These are phyloP conservation scores for Pycnonotus jocosus DNA, from an alignment of 2,113 vertebrate species.

Conservation along the genomic window DNA sequence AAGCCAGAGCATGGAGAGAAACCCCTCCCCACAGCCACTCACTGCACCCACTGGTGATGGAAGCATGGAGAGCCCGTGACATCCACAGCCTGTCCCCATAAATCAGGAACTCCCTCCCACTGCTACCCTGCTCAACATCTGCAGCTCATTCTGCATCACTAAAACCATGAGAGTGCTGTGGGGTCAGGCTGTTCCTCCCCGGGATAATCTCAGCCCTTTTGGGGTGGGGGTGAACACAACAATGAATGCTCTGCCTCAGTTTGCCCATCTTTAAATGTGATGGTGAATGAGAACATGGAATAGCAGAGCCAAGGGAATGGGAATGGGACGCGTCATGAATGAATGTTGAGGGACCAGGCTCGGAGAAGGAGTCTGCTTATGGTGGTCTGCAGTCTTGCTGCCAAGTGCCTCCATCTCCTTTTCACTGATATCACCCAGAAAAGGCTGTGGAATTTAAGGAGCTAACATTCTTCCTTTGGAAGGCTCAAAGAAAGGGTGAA, in stretches of 20 bases:
- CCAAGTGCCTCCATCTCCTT: not conserved
- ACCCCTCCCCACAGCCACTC: not conserved
- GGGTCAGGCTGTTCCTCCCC: not conserved
- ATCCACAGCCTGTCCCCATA: not conserved
- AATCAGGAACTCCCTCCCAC: not conserved
- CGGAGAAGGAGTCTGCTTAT: not conserved
- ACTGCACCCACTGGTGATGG: fast-evolving
- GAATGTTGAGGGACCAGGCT: not conserved
- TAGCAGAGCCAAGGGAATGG: fast-evolving
- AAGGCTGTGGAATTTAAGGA: not conserved
- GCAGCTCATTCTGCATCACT: not conserved
- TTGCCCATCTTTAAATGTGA: not conserved
- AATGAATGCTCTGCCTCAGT: fast-evolving
- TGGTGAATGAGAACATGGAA: not conserved
- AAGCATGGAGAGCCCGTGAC: fast-evolving
- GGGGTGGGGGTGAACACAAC: fast-evolving
- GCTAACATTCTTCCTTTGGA: not conserved
- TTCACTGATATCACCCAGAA: not conserved
- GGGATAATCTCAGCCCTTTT: not conserved
- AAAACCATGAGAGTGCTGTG: fast-evolving
- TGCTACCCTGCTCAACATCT: not conserved
- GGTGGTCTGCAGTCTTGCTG: not conserved
- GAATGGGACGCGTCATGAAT: not conserved
- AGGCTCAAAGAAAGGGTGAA: not conserved
- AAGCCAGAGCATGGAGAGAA: fast-evolving